A percentile compares a stretch with the other conserved stretches of the same genome.
These are phyloP conservation scores for Epistrophe eligans DNA, from an alignment of 2,888 invertebrate genomes.

Conservation along the genomic window DNA sequence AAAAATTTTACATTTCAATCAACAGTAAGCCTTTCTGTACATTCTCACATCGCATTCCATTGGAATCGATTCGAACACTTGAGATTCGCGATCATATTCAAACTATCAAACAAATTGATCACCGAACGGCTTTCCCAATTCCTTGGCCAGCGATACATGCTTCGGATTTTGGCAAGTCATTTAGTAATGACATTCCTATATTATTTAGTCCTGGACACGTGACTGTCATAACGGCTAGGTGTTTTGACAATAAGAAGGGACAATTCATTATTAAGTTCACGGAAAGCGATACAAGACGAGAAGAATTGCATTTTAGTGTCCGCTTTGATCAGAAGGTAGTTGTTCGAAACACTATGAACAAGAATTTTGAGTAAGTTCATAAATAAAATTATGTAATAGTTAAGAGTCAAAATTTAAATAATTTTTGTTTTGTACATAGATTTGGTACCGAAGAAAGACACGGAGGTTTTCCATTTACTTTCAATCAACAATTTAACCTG, in stretches of 20 bases:
- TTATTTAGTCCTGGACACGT: constrained; percentile 83
- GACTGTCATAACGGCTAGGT: constrained; percentile 82
- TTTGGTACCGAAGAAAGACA: constrained; percentile 82
- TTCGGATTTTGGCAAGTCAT: constrained; percentile 82
- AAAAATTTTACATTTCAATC: constrained; percentile 82
- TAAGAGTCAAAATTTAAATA: not conserved
- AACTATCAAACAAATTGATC: constrained; percentile 83
- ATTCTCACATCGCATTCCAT: constrained; percentile 81
- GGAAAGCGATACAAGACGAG: constrained; percentile 82
- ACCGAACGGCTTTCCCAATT: constrained; percentile 82
- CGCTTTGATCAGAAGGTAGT: constrained; percentile 82
- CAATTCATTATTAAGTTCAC: constrained; percentile 82
- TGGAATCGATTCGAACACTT: constrained; percentile 79
- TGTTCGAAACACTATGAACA: constrained; percentile 82
- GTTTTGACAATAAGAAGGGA: constrained; percentile 82
- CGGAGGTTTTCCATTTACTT: constrained; percentile 83
- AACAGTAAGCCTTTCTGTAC: constrained; percentile 82
- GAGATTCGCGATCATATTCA: constrained; percentile 83
- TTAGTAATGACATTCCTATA: constrained; percentile 83
- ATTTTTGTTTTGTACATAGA: constrained; percentile 76
- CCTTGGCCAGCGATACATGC: constrained; percentile 83
- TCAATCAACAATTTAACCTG: constrained; percentile 83
- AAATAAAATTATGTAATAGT: not conserved
- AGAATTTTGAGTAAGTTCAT: constrained; percentile 81
- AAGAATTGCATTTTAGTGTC: constrained; percentile 82